Conservation (phyloP, 2,113 vertebrate genomes). For the Rhynchopsitta pachyrhyncha region DNA sequence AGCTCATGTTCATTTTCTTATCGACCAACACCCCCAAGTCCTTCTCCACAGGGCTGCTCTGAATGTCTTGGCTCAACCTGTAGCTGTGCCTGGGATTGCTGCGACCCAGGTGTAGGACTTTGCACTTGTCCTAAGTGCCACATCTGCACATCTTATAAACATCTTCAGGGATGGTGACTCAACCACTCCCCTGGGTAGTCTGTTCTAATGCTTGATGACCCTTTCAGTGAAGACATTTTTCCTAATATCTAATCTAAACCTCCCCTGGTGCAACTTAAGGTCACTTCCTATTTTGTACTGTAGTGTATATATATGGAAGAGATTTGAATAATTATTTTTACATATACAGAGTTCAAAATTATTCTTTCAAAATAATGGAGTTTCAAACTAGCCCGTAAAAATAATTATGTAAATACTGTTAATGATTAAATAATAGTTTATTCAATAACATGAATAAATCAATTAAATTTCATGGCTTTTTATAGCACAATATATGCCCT, state of each 20-base stretch:
- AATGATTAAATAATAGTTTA: constrained; percentile 45
- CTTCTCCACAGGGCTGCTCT: too few species aligned
- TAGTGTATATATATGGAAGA: not conserved
- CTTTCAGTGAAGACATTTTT: not conserved
- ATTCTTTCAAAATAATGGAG: not conserved
- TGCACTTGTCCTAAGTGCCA: too few species aligned
- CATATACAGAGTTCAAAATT: not conserved
- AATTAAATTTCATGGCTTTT: constrained; percentile 33
- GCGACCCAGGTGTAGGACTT: too few species aligned
- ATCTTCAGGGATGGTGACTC: accelerated
- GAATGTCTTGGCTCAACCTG: too few species aligned
- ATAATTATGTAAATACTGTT: constrained; percentile 32
- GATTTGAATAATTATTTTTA: not conserved
- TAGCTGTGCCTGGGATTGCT: too few species aligned
- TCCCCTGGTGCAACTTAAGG: not conserved
- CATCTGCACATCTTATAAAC: not conserved
- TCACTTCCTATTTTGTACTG: not conserved
- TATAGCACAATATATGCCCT: not conserved
- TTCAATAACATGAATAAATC: constrained; percentile 21
- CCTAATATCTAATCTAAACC: not conserved
- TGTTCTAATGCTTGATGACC: not conserved
- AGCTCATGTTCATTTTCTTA: too few species aligned
- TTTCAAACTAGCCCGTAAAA: not conserved
- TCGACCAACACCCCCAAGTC: too few species aligned
- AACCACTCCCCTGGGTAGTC: not conserved